phyloP scores from a whole-genome alignment of 1,140 invertebrate species.

The Pseudomyrmex pallidus region DNA sequence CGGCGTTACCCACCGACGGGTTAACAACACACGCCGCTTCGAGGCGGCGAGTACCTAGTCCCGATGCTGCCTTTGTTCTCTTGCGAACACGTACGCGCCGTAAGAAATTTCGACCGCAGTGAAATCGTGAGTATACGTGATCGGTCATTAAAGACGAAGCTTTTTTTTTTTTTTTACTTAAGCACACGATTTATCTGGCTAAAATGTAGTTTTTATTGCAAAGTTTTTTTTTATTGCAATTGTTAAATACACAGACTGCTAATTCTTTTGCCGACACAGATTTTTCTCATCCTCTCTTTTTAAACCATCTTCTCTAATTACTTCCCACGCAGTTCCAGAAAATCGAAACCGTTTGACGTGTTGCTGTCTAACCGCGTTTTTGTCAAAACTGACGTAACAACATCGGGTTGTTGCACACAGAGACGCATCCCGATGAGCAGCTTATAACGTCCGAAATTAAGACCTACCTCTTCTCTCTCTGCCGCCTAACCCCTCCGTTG shows the following conservation, averaged over 20 bases:
- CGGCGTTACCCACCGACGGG: not conserved
- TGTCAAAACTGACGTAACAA: slow-evolving; percentile 51
- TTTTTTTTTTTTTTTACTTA: too few relatives aligned
- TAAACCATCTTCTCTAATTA: not conserved
- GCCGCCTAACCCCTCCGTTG: slow-evolving; percentile 65
- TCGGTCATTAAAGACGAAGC: too few relatives aligned
- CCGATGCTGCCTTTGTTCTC: slow-evolving; percentile 37
- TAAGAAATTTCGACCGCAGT: slow-evolving; percentile 5
- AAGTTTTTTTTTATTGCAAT: too few relatives aligned
- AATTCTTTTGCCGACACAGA: too few relatives aligned
- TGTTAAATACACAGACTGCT: too few relatives aligned
- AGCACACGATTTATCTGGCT: too few relatives aligned
- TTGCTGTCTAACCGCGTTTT: slow-evolving; percentile 16
- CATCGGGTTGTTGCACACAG: not conserved
- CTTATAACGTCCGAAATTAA: slow-evolving; percentile 76
- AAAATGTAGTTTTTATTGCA: too few relatives aligned
- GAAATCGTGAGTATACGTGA: not conserved
- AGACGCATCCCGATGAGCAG: not conserved
- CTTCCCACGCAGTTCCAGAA: slow-evolving; percentile 28
- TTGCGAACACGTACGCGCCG: not conserved
- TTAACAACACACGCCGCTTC: slow-evolving; percentile 43
- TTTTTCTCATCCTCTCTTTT: too few relatives aligned
- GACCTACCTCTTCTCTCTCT: slow-evolving; percentile 70
- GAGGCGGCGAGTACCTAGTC: slow-evolving; percentile 19
- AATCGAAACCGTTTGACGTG: not conserved